Conservation (phyloP, 2,888 invertebrate genomes). For the Mimas tiliae region DNA sequence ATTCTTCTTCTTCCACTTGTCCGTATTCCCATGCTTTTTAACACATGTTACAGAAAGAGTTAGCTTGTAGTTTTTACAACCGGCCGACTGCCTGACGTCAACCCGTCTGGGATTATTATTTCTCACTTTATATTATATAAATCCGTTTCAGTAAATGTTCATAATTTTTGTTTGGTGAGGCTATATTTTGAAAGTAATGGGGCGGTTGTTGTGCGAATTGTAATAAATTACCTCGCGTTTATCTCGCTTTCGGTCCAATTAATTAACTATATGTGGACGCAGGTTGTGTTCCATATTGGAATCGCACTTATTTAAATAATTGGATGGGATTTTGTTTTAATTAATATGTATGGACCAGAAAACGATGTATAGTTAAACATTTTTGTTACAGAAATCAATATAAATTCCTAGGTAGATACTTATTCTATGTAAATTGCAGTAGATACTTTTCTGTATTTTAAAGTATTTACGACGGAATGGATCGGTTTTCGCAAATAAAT, state of each 20-base stretch:
- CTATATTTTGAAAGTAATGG: constrained; percentile 76
- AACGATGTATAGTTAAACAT: background rate
- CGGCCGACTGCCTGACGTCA: no score
- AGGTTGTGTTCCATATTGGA: constrained; percentile 39
- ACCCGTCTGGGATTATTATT: no score
- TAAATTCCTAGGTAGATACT: background rate
- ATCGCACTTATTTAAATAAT: constrained; percentile 39
- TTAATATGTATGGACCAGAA: constrained; percentile 22
- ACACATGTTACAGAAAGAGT: no score
- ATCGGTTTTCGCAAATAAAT: background rate
- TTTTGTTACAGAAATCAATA: background rate
- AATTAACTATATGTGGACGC: constrained; percentile 65
- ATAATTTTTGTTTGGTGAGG: constrained; percentile 33
- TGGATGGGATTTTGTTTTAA: constrained; percentile 28
- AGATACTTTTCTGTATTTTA: background rate
- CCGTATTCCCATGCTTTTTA: no score
- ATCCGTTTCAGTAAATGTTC: constrained; percentile 16
- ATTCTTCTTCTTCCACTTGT: no score
- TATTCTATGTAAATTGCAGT: background rate
- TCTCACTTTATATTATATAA: constrained; percentile 8
- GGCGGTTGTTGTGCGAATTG: constrained; percentile 64
- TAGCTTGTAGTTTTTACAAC: no score
- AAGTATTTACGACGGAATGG: background rate
- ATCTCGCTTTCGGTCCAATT: constrained; percentile 68
- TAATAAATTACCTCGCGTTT: constrained; percentile 77